Percentiles rank a stretch among this genome's conserved stretches.
phyloP scores from a whole-genome alignment of 2,797 vertebrate species.

The Acridotheres tristis region DNA sequence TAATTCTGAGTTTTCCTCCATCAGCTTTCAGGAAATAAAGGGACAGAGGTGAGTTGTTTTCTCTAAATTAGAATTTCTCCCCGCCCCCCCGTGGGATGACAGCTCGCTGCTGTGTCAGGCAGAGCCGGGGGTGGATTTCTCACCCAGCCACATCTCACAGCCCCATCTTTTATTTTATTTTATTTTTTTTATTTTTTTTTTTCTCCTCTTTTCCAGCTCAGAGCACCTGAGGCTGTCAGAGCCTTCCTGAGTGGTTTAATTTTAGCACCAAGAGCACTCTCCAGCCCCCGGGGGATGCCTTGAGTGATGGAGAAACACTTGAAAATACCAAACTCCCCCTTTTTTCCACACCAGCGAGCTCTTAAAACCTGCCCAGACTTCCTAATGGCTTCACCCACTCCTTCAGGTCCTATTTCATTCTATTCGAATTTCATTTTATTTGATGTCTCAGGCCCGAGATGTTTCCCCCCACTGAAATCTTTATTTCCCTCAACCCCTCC shows the following conservation, averaged over 20 bases:
- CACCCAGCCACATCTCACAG: background rate
- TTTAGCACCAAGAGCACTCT: background rate
- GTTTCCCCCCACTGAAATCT: fast-evolving
- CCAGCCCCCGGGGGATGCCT: background rate
- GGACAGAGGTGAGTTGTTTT: background rate
- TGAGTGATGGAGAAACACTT: background rate
- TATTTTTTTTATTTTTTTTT: background rate
- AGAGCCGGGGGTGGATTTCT: background rate
- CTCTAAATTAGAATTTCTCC: background rate
- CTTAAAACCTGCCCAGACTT: background rate
- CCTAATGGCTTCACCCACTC: background rate
- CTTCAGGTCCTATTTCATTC: background rate
- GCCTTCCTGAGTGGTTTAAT: background rate
- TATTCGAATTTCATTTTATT: background rate
- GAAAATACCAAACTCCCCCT: background rate
- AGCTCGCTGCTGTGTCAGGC: fast-evolving
- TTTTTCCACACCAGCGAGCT: background rate
- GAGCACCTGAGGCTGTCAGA: background rate
- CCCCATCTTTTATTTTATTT: background rate
- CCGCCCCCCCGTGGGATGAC: fast-evolving
- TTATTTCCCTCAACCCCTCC: fast-evolving
- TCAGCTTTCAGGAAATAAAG: background rate
- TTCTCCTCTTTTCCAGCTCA: background rate
- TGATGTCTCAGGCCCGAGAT: fast-evolving
- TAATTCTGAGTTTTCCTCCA: background rate